A percentile compares a stretch with the other conserved stretches of the same genome.
Conservation (phyloP, 2,888 invertebrate genomes). For the Deroplatys truncata region DNA sequence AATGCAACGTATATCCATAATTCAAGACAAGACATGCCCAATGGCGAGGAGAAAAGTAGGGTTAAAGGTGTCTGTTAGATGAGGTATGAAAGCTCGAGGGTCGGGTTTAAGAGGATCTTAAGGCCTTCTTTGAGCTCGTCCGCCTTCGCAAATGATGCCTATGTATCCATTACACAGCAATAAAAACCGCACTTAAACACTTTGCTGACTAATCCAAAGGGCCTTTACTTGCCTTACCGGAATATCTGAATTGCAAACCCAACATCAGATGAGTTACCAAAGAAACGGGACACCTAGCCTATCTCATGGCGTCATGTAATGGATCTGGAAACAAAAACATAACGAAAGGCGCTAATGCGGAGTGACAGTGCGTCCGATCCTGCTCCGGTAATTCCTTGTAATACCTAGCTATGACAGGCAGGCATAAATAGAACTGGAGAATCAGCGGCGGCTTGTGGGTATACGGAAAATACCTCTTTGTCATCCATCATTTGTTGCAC, state of each 20-base stretch:
- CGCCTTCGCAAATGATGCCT: neutral
- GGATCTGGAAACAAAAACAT: neutral
- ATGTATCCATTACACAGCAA: no score
- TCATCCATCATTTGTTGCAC: no score
- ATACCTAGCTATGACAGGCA: neutral
- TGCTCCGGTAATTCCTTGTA: neutral
- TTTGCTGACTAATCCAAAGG: no score
- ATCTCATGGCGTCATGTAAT: neutral
- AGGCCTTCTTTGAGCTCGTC: neutral
- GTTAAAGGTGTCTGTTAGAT: no score
- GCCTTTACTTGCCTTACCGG: neutral
- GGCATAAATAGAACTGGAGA: neutral
- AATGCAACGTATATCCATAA: no score
- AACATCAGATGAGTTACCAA: neutral
- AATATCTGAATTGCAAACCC: neutral
- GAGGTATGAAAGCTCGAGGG: no score
- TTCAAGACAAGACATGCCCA: no score
- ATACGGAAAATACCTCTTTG: neutral
- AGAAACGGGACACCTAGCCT: neutral
- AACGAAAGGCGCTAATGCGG: neutral
- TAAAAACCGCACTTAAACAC: no score
- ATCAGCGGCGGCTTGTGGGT: neutral
- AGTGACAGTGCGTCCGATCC: neutral
- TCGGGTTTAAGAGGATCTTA: neutral
- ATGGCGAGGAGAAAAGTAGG: no score